Evolutionary conservation across 2,888 invertebrate genomes (phyloP), one percentile per base, ranked within the genome.

Genomic region (Tortrix viridana): DNA sequence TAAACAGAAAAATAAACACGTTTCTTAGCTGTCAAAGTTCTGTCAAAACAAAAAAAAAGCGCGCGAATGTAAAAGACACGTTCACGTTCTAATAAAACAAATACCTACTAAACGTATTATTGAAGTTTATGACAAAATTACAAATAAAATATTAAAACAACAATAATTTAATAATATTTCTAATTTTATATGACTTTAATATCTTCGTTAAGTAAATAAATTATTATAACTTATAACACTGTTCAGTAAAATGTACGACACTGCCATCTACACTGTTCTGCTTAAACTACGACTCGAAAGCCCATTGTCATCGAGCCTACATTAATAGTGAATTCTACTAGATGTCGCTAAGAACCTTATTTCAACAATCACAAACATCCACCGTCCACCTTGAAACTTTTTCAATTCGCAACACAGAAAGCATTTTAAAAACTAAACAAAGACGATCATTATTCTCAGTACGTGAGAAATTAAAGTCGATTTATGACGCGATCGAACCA

Each of bases 401-500:
- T 62, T 55, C 61, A 62, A 62, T 56, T 50, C 46, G 46, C 46
- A 46, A 57, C 50, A 46, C 20, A 49, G 55, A 56, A 38, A 50
- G 18, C 47, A 57, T 53, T 60, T 63, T 43, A 53, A 63, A 59
- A 66, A 63, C 54, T 54, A 59, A 65, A 62, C 53, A 62, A 57
- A 60, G 48, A 57, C 65, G 50, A 57, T 48, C 63, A 63, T 63
- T 63, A 63, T 58, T 63, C 41, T 48, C 53, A 58, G 63, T 63
- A 63, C 63, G 63, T 63, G 63, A 37, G 58, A 63, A 63, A 63
- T 63, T 63, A 63, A 63, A 63, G 63, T 63, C 57, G 63, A 63
- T 63, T 63, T 63, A 63, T 63, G 67, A 69, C 73, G 72, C 84
- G 88, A 89, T 88, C 89, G 89, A 89, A 89, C 88, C 87, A 89